Evolutionary conservation across 2,797 vertebrate genomes (phyloP).

Genomic region (Eleutherodactylus coqui): DNA sequence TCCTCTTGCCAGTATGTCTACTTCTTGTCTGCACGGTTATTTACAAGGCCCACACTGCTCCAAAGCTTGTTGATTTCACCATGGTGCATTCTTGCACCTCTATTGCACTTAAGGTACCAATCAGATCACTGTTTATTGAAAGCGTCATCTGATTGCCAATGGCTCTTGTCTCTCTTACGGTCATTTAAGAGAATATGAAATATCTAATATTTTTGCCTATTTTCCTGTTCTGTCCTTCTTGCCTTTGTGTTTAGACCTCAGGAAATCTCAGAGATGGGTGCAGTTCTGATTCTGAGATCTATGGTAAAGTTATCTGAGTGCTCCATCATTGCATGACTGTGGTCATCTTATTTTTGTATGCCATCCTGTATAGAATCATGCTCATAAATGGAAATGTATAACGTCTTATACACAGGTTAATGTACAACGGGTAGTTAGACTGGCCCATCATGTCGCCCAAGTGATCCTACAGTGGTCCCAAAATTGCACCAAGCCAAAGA

Average conservation of each 20-base stretch:
- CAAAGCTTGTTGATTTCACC: too few relatives aligned
- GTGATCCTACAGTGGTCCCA: not conserved
- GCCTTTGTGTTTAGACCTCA: constrained; percentile 76
- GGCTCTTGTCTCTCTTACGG: not conserved
- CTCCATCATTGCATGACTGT: constrained; percentile 71
- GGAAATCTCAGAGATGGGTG: constrained; percentile 77
- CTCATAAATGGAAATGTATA: not conserved
- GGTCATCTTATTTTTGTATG: not conserved
- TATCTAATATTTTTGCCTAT: constrained; percentile 49
- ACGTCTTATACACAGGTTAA: not conserved
- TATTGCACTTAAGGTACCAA: too few relatives aligned
- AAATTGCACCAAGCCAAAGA: not conserved
- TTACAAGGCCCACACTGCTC: not conserved
- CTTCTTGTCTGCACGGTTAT: not conserved
- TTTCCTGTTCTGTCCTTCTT: constrained; percentile 66
- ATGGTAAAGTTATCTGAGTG: constrained; percentile 76
- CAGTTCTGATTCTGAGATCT: constrained; percentile 76
- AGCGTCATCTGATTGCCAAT: too few relatives aligned
- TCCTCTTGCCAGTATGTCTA: not conserved
- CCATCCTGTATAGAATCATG: constrained; percentile 38
- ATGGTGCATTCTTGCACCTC: too few relatives aligned
- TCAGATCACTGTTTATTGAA: too few relatives aligned
- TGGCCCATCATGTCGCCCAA: too few relatives aligned
- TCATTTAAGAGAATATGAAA: not conserved
- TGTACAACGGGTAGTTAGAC: not conserved